Evolutionary conservation across 2,797 vertebrate species (phyloP), one percentile per base, ranked within the genome.

Genomic region (Myoxocephalus aenaeus): DNA sequence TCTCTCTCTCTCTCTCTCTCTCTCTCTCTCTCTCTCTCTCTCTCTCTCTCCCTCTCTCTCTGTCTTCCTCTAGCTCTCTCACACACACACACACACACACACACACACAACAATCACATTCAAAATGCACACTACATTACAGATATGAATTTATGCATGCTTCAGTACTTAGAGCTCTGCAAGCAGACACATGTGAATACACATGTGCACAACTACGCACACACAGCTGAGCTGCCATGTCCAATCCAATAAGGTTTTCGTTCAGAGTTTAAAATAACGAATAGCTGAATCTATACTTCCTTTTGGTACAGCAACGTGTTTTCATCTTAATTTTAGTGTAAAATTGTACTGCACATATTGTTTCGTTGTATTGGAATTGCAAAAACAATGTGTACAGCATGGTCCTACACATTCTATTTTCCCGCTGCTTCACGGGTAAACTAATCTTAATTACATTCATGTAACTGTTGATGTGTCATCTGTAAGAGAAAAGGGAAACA

Each of bases 101-200:
- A 57, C 56, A 58, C 56, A 58, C 56, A 58, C 27, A 34, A 64
- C 62, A 80, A 65, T 81, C 69, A 72, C 80, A 88, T 74, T 74
- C 73, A 82, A 78, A 84, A 80, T 83, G 80, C 75, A 87, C 85
- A 87, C 83, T 83, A 81, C 86, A 87, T 82, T 82, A 78, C 78
- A 82, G 64, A 84, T 68, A 90, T 61, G 72, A 82, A 85, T 82
- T 81, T 66, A 74, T 81, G 66, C 75, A 85, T 36, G 85, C 87
- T 78, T 83, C 74, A 81, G 54, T 73, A 89, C 85, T 87, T 44
- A n/a, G 71, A 87, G 83, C 89, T 70, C 73, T 59, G 87, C 78
- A 86, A 78, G 75, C 77, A 76, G 70, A 85, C 70, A 74, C 79
- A 84, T 68, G 78, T 79, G 66, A 83, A 84, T 65, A 80, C 75